Evolutionary conservation across 2,888 invertebrate species (phyloP).

Genomic region (Amphipyra berbera): DNA sequence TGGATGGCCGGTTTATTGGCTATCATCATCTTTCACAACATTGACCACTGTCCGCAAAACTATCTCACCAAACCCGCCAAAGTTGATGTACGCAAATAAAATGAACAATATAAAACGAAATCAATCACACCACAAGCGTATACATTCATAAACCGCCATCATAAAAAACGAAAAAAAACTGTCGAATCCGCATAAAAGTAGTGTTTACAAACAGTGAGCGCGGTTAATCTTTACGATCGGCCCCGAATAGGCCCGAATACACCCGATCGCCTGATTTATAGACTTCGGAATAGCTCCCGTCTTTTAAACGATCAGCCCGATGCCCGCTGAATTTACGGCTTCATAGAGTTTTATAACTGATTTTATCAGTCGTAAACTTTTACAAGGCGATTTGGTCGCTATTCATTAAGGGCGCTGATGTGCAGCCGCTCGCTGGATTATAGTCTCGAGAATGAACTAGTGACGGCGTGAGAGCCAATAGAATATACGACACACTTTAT

Average conservation of each 20-base stretch:
- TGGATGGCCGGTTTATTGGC: neutral
- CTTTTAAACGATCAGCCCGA: constrained; percentile 76
- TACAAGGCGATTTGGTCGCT: constrained; percentile 79
- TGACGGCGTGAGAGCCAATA: constrained; percentile 25
- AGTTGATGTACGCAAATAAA: constrained; percentile 47
- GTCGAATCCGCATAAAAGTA: constrained; percentile 79
- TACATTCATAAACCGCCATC: constrained; percentile 71
- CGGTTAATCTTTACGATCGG: constrained; percentile 84
- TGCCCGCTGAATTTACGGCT: constrained; percentile 81
- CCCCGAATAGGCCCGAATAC: constrained; percentile 76
- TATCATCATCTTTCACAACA: neutral
- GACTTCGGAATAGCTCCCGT: constrained; percentile 83
- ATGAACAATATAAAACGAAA: constrained; percentile 53
- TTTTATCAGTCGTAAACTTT: constrained; percentile 88
- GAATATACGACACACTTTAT: constrained; percentile 11
- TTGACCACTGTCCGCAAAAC: constrained; percentile 20
- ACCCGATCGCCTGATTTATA: constrained; percentile 83
- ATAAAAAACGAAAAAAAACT: constrained; percentile 72
- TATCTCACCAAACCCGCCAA: constrained; percentile 19
- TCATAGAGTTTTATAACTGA: constrained; percentile 87
- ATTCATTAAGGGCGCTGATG: constrained; percentile 72
- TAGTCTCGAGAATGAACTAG: constrained; percentile 17
- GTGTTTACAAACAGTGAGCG: constrained; percentile 84
- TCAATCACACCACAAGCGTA: constrained; percentile 61
- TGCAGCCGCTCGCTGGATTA: constrained; percentile 44